These are phyloP conservation scores for Byasa hedistus DNA, from an alignment of 2,888 invertebrate species.

Conservation along the genomic window DNA sequence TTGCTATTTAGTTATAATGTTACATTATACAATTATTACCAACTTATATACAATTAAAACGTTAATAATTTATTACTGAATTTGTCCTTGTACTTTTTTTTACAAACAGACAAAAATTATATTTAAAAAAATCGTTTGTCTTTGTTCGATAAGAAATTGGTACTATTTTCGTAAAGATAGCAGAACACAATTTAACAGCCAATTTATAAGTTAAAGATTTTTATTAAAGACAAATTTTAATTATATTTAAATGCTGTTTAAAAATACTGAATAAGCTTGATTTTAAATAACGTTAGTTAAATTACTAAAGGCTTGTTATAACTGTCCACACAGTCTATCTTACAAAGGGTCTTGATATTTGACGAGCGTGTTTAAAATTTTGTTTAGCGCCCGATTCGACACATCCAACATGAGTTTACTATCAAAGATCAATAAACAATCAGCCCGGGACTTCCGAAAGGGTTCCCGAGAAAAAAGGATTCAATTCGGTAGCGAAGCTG, in stretches of 20 bases:
- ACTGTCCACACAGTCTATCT: slow-evolving; percentile 2
- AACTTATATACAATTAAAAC: too few species aligned
- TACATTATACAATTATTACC: background rate
- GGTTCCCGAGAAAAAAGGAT: slow-evolving; percentile 72
- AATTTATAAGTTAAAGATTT: too few species aligned
- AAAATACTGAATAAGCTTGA: background rate
- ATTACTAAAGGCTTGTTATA: background rate
- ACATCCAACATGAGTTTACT: slow-evolving; percentile 46
- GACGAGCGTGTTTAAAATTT: slow-evolving; percentile 34
- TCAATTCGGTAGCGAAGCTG: slow-evolving; percentile 65
- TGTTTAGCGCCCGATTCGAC: slow-evolving; percentile 47
- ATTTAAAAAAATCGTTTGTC: too few species aligned
- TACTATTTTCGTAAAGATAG: too few species aligned
- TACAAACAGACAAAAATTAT: too few species aligned
- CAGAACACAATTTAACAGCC: too few species aligned
- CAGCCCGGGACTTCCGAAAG: slow-evolving; percentile 63
- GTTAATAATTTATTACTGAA: too few species aligned
- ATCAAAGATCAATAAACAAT: slow-evolving; percentile 56
- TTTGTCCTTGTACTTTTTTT: too few species aligned
- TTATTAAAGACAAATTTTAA: too few species aligned
- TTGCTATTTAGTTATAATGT: background rate
- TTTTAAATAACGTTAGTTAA: background rate
- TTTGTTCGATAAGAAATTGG: too few species aligned
- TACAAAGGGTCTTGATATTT: slow-evolving; percentile 7
- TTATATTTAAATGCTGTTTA: background rate